phyloP scores from a whole-genome alignment of 2,888 invertebrate genomes.

The Monoplex corrugatus region DNA sequence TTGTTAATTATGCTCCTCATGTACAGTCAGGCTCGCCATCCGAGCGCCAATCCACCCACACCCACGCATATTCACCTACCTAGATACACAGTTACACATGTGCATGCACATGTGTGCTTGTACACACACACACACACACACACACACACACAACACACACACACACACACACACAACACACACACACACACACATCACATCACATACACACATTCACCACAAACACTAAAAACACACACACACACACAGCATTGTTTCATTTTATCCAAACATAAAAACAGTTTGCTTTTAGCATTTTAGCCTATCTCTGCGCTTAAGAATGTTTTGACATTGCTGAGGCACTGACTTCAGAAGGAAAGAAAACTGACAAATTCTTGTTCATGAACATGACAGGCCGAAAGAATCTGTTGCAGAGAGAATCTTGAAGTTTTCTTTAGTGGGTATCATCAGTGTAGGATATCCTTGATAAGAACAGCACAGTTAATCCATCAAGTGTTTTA shows the following conservation, averaged over 20 bases:
- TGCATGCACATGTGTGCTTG: background rate
- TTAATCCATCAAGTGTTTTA: too few relatives aligned
- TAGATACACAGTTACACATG: too few relatives aligned
- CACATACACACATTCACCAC: background rate
- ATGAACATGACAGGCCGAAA: too few relatives aligned
- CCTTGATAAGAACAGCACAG: too few relatives aligned
- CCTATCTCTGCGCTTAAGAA: too few relatives aligned
- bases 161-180: constrained; percentile 2
- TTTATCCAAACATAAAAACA: background rate
- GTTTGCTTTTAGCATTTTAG: background rate
- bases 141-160: background rate
- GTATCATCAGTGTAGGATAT: too few relatives aligned
- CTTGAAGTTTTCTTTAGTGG: too few relatives aligned
- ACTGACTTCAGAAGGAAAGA: too few relatives aligned
- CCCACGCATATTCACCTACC: background rate
- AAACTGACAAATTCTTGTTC: too few relatives aligned
- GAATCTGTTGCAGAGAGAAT: too few relatives aligned
- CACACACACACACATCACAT: background rate
- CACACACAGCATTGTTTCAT: background rate
- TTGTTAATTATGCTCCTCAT: too few relatives aligned
- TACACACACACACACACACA: background rate
- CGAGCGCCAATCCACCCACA: background rate
- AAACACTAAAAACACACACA: background rate
- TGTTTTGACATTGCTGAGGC: too few relatives aligned
- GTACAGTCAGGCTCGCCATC: background rate